Evolutionary conservation across 1,140 invertebrate species (phyloP).

Genomic region (Drosophila nigrodunni): DNA sequence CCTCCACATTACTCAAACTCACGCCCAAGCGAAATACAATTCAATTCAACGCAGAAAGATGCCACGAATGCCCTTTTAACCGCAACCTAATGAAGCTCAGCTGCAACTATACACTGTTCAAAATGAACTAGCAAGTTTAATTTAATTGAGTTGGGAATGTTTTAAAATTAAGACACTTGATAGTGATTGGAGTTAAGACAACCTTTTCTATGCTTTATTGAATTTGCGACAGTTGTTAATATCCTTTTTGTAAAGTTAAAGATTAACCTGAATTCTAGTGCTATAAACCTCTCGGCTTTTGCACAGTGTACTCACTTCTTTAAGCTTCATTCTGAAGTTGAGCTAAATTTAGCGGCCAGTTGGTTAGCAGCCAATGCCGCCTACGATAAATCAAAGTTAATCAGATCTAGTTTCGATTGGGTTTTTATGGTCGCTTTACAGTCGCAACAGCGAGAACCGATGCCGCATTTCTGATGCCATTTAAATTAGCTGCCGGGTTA

Average conservation of each 20-base stretch:
- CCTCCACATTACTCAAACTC: conserved; percentile 77
- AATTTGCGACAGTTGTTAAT: no score
- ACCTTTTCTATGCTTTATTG: no score
- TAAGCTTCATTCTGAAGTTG: conserved; percentile 9
- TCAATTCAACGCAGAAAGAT: conserved; percentile 55
- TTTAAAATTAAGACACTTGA: no score
- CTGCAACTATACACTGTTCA: not conserved
- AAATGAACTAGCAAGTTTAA: no score
- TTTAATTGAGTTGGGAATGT: no score
- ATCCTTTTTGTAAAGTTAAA: no score
- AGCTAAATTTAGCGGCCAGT: conserved; percentile 68
- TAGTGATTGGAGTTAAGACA: no score
- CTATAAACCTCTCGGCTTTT: no score
- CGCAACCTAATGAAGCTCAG: conserved; percentile 73
- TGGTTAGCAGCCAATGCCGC: conserved; percentile 46
- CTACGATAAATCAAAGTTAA: conserved; percentile 82
- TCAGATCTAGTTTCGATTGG: conserved; percentile 82
- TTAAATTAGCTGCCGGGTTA: conserved; percentile 81
- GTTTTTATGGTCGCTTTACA: conserved; percentile 64
- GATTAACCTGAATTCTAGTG: no score
- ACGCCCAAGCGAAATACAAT: conserved; percentile 67
- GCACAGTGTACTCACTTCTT: not conserved
- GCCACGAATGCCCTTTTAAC: conserved; percentile 57
- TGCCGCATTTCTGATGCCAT: conserved; percentile 57
- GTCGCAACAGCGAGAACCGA: conserved; percentile 4